Evolutionary conservation across 1,140 invertebrate genomes (phyloP).

Genomic region (Drosophila rhopaloa): DNA sequence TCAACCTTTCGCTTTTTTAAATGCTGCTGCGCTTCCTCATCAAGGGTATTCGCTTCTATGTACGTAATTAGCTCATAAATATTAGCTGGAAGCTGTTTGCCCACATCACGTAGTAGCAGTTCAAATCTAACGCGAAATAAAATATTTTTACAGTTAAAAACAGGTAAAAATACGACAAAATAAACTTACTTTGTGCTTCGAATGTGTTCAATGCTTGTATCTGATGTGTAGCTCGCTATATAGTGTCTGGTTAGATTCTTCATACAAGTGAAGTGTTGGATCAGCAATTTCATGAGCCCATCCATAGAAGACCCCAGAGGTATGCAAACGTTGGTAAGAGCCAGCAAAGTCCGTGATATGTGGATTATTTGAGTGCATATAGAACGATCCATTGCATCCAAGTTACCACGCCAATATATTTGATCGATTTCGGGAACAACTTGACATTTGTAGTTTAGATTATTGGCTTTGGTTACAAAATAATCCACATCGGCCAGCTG

Average conservation of each 20-base stretch:
- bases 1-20: slow-evolving; percentile 74
- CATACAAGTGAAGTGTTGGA: slow-evolving; percentile 74
- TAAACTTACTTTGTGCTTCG: slow-evolving; percentile 67
- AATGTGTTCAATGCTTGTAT: slow-evolving; percentile 24
- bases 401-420: slow-evolving; percentile 59
- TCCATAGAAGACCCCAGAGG: slow-evolving; percentile 72
- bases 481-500: slow-evolving; percentile 79
- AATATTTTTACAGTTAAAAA: neutral
- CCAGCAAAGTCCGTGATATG: slow-evolving; percentile 65
- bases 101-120: slow-evolving; percentile 85
- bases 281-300: slow-evolving; percentile 66
- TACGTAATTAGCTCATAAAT: slow-evolving; percentile 86
- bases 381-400: slow-evolving; percentile 68
- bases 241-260: slow-evolving; percentile 77
- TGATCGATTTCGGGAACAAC: slow-evolving; percentile 72
- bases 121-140: slow-evolving; percentile 85
- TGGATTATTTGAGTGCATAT: slow-evolving; percentile 77
- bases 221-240: slow-evolving; percentile 39
- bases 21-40: slow-evolving; percentile 56
- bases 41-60: slow-evolving; percentile 85
- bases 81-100: slow-evolving; percentile 86
- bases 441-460: slow-evolving; percentile 69
- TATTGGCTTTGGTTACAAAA: slow-evolving; percentile 76
- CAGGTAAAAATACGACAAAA: neutral
- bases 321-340: slow-evolving; percentile 69